Evolutionary conservation across 2,888 invertebrate genomes (phyloP), one percentile per base, ranked within the genome.

Genomic region (Tachina lurida): DNA sequence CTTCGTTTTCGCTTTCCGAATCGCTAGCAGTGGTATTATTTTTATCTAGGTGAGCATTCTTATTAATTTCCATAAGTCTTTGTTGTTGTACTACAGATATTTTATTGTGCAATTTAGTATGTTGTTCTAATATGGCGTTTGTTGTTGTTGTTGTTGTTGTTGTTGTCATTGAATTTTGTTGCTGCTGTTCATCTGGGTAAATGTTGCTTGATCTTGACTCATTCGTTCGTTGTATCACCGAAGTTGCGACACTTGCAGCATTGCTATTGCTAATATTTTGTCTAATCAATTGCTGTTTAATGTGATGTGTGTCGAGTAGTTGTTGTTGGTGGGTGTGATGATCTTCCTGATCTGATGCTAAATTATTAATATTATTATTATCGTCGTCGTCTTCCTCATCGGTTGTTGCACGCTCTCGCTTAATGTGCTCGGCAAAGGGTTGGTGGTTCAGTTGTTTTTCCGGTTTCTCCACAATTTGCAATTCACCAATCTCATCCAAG

Each of bases 361-460:
- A 81, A 60, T 87, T 74, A 56, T 87, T 65, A 52, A 74, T 76
- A 17, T 88, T 56, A n/a, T 75, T 87, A 19, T 88, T 56, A n/a
- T 75, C 88, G 22, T 88, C 88, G 10, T 91, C 90, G 49, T 89
- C 89, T 7, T 90, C 91, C 82, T 89, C 90, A 56, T 91, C 89
- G 31, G 84, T 84, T 15, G 71, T 81, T 22, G 77, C n/a, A 10
- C 60, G 68, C 43, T 84, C 84, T 45, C 60, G 70, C 63, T 87
- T 78, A 54, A 81, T 76, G 43, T 81, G 82, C 41, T 85, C 81
- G 67, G 85, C 73, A 22, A 84, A 77, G n/a, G 80, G 87, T 56
- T 84, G 79, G 71, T 84, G 87, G 19, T 87, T 80, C 13, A 86
- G 22, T 43, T 76, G 83, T 31, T 74, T 75, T 68, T 85, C 85